These are phyloP conservation scores for Balaenoptera acutorostrata DNA, from an alignment of 2,113 vertebrate species.

Conservation along the genomic window DNA sequence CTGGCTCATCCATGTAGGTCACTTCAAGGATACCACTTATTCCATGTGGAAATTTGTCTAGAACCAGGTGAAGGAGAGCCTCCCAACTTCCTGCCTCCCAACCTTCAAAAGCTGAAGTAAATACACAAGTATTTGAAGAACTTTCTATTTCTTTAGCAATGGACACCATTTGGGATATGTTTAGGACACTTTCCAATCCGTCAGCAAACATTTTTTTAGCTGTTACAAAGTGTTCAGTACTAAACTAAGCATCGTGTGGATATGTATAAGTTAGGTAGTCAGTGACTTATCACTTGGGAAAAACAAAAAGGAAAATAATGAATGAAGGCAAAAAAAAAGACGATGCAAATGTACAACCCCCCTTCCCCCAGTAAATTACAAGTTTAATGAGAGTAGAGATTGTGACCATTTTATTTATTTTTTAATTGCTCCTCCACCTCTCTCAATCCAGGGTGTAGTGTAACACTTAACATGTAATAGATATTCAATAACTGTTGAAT, in stretches of 20 bases:
- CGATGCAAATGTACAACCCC: background rate
- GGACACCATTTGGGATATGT: background rate
- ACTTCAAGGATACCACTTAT: background rate
- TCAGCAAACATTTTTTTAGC: background rate
- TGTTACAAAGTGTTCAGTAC: background rate
- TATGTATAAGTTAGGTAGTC: background rate
- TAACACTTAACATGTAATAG: background rate
- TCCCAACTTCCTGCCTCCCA: background rate
- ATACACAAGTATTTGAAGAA: background rate
- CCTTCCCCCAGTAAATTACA: background rate
- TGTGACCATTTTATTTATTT: background rate
- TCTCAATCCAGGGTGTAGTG: background rate
- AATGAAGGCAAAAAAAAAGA: background rate
- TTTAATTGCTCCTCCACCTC: background rate
- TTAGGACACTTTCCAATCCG: background rate
- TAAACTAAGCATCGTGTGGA: background rate
- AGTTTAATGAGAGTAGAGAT: background rate
- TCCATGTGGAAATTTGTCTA: background rate
- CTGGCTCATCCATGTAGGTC: background rate
- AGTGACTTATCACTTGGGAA: background rate
- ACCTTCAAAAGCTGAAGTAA: background rate
- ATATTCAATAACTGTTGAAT: background rate
- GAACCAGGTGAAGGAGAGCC: background rate
- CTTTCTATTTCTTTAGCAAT: background rate
- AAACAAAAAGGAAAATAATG: background rate